These are phyloP conservation scores for Eupithecia dodoneata DNA, from an alignment of 2,888 invertebrate species.

Conservation along the genomic window DNA sequence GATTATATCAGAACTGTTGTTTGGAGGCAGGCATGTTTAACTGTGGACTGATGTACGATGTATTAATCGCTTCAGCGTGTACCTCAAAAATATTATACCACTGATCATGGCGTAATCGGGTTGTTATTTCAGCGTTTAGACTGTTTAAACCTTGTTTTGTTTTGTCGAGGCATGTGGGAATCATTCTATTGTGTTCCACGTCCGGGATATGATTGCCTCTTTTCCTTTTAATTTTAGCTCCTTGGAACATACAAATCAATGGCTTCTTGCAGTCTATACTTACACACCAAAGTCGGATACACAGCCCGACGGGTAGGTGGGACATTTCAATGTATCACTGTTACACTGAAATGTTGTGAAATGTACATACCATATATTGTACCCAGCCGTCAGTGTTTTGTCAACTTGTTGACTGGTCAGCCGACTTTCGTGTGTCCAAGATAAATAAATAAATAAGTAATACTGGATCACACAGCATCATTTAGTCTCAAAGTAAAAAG, in stretches of 20 bases:
- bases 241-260: conserved; percentile 7
- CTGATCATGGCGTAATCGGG: conserved; percentile 79
- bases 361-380: not conserved
- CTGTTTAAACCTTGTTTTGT: conserved; percentile 79
- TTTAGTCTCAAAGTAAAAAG: not conserved
- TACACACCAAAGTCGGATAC: not conserved
- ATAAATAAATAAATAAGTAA: not conserved
- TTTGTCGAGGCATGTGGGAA: conserved; percentile 83
- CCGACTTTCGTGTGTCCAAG: too few species aligned
- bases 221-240: conserved; percentile 65
- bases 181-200: conserved; percentile 81
- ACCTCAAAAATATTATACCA: conserved; percentile 60
- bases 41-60: not conserved
- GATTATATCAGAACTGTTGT: not conserved
- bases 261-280: not conserved
- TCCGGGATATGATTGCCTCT: conserved; percentile 78
- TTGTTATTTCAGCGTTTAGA: conserved; percentile 83
- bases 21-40: not conserved
- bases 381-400: not conserved
- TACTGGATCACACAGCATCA: not conserved
- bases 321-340: not conserved
- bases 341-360: too few species aligned
- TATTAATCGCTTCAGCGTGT: conserved; percentile 42
- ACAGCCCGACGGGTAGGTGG: not conserved
- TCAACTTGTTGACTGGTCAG: not conserved